Evolutionary conservation across 2,888 invertebrate genomes (phyloP).

Genomic region (Parapristionchus giblindavisi): DNA sequence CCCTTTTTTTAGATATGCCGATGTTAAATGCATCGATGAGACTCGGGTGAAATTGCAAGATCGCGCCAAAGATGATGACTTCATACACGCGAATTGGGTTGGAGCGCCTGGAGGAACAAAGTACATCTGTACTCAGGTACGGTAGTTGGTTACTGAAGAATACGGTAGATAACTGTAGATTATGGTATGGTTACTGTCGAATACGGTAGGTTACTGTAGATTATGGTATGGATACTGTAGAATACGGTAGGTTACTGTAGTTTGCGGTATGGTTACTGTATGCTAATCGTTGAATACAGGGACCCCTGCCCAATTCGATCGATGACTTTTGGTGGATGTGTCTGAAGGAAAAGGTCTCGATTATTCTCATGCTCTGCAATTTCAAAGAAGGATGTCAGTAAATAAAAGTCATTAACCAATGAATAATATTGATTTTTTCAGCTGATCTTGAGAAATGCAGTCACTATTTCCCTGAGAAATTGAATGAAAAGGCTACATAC

Average conservation of each 20-base stretch:
- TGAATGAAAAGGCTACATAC: not conserved
- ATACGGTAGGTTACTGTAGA: no score
- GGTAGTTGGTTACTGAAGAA: no score
- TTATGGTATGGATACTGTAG: no score
- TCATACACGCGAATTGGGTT: constrained; percentile 46
- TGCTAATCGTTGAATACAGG: constrained; percentile 75
- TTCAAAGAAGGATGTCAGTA: constrained; percentile 30
- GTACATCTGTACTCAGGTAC: constrained; percentile 46
- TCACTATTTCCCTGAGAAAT: constrained; percentile 33
- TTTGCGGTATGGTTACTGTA: no score
- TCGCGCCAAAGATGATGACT: constrained; percentile 36
- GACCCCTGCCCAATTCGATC: not conserved
- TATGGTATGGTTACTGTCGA: no score
- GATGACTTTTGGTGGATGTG: constrained; percentile 32
- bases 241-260: no score
- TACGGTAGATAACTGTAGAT: no score
- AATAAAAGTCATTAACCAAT: no score
- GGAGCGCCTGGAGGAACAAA: constrained; percentile 22
- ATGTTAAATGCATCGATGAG: constrained; percentile 19
- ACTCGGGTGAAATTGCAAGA: constrained; percentile 9
- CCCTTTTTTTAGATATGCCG: constrained; percentile 7
- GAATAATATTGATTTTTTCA: no score
- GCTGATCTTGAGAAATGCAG: constrained; percentile 35
- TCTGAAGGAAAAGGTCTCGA: constrained; percentile 5
- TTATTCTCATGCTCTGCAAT: constrained; percentile 33